These are phyloP conservation scores for Acropternis orthonyx DNA, from an alignment of 2,797 vertebrate genomes.

Conservation along the genomic window DNA sequence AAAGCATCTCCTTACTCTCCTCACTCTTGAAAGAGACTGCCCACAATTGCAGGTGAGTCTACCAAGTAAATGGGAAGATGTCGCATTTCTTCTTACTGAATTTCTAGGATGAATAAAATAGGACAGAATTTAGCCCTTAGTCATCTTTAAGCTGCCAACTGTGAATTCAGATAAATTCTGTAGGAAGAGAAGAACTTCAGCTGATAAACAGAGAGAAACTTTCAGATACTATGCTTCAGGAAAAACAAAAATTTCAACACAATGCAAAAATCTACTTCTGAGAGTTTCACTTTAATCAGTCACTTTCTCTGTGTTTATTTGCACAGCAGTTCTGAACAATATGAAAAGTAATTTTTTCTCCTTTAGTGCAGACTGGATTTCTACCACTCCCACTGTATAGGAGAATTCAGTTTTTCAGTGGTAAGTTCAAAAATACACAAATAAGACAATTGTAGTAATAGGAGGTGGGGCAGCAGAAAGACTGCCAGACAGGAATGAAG, in stretches of 20 bases:
- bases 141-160: not conserved
- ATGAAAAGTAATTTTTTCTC: not conserved
- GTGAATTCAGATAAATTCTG: not conserved
- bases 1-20: not conserved
- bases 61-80: not conserved
- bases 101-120: not conserved
- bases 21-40: not conserved
- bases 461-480: not conserved
- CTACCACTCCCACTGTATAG: slow-evolving; percentile 4
- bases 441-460: not conserved
- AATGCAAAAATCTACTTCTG: not conserved
- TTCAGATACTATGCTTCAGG: not conserved
- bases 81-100: not conserved
- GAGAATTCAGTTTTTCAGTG: slow-evolving; percentile 17
- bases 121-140: not conserved
- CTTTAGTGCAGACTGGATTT: not conserved
- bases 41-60: not conserved
- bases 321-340: slow-evolving; percentile 39
- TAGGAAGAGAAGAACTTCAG: not conserved
- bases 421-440: slow-evolving; percentile 11
- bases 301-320: slow-evolving; percentile 46
- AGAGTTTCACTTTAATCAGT: slow-evolving; percentile 34
- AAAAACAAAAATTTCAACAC: slow-evolving; percentile 15
- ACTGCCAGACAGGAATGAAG: not conserved
- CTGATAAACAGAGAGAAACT: slow-evolving; percentile 1